Evolutionary conservation across 1,140 invertebrate genomes (phyloP).

Genomic region (Ctenoplectra terminalis): DNA sequence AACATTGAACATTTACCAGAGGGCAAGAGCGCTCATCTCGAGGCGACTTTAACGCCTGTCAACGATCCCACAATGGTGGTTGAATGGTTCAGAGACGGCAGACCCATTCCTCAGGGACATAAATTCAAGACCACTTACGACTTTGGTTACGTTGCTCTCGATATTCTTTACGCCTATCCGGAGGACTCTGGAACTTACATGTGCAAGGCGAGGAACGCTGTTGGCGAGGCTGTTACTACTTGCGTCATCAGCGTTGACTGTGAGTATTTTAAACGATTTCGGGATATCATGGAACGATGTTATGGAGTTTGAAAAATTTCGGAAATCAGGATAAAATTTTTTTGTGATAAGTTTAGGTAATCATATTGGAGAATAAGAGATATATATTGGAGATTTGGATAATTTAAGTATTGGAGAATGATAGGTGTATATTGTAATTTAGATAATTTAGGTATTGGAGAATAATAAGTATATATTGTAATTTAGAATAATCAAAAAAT

Average conservation of each 20-base stretch:
- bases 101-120: conserved; percentile 94
- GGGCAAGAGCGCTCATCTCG: conserved; percentile 96
- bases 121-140: conserved; percentile 97
- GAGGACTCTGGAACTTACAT: conserved; percentile 98
- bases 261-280: conserved; percentile 82
- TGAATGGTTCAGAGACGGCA: conserved; percentile 97
- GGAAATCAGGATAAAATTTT: too few species aligned
- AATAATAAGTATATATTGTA: background rate
- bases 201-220: conserved; percentile 95
- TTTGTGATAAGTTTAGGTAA: too few species aligned
- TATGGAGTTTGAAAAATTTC: too few species aligned
- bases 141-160: conserved; percentile 97
- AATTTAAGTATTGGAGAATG: too few species aligned
- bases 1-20: conserved; percentile 92
- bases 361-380: too few species aligned
- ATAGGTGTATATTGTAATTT: too few species aligned
- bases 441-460: background rate
- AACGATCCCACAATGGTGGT: conserved; percentile 98
- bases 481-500: background rate
- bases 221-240: conserved; percentile 96
- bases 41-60: conserved; percentile 96
- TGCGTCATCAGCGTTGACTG: conserved; percentile 92
- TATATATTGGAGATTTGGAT: too few species aligned
- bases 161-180: conserved; percentile 97
- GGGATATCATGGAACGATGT: too few species aligned